phyloP scores from a whole-genome alignment of 2,888 invertebrate genomes.

The Megamerina dolium region DNA sequence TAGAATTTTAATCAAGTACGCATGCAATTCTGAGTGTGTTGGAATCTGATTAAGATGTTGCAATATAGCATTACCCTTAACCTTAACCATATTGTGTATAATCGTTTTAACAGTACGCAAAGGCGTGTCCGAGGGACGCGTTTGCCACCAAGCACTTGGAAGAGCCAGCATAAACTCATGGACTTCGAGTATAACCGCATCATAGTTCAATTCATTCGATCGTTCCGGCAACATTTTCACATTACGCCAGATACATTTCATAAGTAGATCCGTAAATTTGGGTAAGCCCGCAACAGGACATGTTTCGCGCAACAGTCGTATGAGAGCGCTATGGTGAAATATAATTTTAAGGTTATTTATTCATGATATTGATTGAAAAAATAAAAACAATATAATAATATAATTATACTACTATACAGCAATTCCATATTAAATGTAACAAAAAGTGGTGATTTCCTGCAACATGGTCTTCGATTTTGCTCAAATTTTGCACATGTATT shows the following conservation, averaged over 20 bases:
- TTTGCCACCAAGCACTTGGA: constrained; percentile 83
- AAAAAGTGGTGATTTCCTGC: too few species aligned
- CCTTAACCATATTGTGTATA: constrained; percentile 83
- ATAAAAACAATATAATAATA: neutral
- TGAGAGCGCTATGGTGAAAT: constrained; percentile 63
- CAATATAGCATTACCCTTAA: constrained; percentile 76
- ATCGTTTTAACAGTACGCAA: constrained; percentile 88
- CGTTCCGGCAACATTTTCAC: constrained; percentile 81
- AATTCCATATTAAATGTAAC: too few species aligned
- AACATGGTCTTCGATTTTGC: too few species aligned
- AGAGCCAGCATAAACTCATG: constrained; percentile 84
- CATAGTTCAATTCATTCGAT: constrained; percentile 67
- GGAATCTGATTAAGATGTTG: constrained; percentile 72
- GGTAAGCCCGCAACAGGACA: constrained; percentile 63
- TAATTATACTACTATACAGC: too few species aligned
- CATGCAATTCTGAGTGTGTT: constrained; percentile 75
- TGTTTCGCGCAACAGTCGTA: constrained; percentile 80
- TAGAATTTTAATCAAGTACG: constrained; percentile 75
- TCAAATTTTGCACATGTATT: too few species aligned
- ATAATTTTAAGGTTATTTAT: neutral
- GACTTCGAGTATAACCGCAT: constrained; percentile 72
- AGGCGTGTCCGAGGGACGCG: constrained; percentile 77
- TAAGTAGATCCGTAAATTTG: constrained; percentile 74
- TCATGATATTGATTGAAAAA: neutral
- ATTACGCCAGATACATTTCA: constrained; percentile 94